These are phyloP conservation scores for Mycteria americana DNA, from an alignment of 2,797 vertebrate species.

Conservation along the genomic window DNA sequence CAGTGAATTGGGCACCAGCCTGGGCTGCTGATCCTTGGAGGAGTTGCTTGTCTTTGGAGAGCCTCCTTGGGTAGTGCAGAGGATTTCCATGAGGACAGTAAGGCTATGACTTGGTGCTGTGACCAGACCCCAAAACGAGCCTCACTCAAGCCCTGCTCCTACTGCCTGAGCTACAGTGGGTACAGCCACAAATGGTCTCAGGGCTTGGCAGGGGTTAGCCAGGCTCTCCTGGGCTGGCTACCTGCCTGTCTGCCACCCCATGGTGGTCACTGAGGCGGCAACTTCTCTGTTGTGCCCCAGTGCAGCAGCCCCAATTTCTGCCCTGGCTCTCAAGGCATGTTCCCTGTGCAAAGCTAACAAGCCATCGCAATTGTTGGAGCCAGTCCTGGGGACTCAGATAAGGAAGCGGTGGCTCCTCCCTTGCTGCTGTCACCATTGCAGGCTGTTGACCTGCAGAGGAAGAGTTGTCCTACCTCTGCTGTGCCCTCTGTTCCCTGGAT, in stretches of 20 bases:
- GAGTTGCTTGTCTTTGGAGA: neutral
- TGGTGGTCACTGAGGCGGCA: neutral
- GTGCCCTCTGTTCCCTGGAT: neutral
- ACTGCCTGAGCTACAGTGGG: neutral
- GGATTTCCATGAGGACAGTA: neutral
- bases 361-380: neutral
- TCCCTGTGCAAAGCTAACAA: neutral
- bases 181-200: neutral
- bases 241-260: neutral
- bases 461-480: neutral
- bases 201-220: neutral
- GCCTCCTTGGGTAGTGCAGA: neutral
- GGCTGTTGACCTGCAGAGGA: neutral
- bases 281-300: neutral
- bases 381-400: neutral
- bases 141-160: neutral
- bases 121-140: accelerated
- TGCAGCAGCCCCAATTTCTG: neutral
- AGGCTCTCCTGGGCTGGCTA: neutral
- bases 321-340: neutral
- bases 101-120: neutral
- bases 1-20: neutral
- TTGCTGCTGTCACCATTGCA: neutral
- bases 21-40: neutral
- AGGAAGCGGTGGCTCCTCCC: neutral